Base-by-base conservation (phyloP, 2,113 vertebrate genomes). In the Excalfactoria chinensis region DNA sequence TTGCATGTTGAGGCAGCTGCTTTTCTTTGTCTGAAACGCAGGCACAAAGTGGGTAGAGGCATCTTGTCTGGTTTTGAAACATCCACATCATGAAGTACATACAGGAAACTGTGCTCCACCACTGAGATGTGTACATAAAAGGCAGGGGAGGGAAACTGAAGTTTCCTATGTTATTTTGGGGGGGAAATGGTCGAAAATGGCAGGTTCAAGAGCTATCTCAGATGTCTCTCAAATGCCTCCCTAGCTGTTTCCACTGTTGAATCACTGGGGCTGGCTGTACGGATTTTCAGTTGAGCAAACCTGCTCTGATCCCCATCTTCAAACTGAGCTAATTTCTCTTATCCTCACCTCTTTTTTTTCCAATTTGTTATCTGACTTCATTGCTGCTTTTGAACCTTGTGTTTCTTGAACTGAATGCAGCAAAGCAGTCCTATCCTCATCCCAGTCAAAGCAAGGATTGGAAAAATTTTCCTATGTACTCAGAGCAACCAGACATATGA, bases 301-400 rank as follows among this genome's bases (percentile, higher is more conserved):
- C 68, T 77, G 23, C 4, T 30, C 26, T 41, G 77, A 26, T 55
- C 2, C 1, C 40, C 34, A 14, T 15, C 19, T 35, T 59, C 34
- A 64, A 43, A 7, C 10, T 37, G 1, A 1, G 9, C 1, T 3
- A 0, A 0, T 0, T 12, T 22, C 59, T 15, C 59, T 37, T 37
- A 9, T 37, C 34, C 22, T 35, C 59, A 10, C 23, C 23, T 37
- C 23, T 26, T 44, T 28, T 53, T 28, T 53, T 34, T 13, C 1
- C 2, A 2, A 35, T 51, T n/a, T 14, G 32, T 10, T 75, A 6
- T 21, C 13, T 85, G 55, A 53, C 19, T 67, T 95, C 14, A 30
- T 8, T 46, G 32, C 2, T 51, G 23, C 9, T 37, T 93, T 84
- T 68, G 19, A 68, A 56, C 19, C 59, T 58, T 15, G 9, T 51